A percentile compares a stretch with the other conserved stretches of the same genome.
These are phyloP conservation scores for Craseonycteris thonglongyai DNA, from an alignment of 2,113 vertebrate species.

Conservation along the genomic window DNA sequence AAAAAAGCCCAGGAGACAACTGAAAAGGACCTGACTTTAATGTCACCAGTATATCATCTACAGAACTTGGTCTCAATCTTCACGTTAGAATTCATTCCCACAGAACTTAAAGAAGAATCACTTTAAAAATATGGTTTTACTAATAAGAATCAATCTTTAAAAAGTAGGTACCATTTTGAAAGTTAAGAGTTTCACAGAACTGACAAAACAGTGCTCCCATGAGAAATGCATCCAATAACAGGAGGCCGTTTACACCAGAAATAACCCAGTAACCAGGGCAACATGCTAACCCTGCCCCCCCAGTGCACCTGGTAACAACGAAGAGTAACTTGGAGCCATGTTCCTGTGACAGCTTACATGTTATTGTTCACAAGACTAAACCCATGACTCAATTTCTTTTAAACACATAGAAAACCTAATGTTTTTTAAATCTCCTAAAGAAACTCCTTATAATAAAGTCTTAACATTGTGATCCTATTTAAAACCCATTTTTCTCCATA, in stretches of 20 bases:
- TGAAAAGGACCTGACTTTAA: background rate
- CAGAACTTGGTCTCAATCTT: background rate
- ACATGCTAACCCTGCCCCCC: no score
- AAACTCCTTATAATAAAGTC: background rate
- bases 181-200: background rate
- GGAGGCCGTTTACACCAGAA: background rate
- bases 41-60: background rate
- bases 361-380: background rate
- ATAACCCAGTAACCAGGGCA: background rate
- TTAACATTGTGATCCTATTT: background rate
- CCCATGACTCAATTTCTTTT: background rate
- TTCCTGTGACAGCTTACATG: background rate
- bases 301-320: background rate
- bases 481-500: background rate
- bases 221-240: background rate
- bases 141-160: background rate
- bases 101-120: no score
- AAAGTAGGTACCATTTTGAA: background rate
- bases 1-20: no score
- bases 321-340: background rate
- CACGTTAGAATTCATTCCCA: rapidly evolving
- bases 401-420: background rate
- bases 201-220: background rate
- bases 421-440: background rate
- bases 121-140: background rate